phyloP scores from a whole-genome alignment of 2,888 invertebrate genomes.

The Plebejus argus region DNA sequence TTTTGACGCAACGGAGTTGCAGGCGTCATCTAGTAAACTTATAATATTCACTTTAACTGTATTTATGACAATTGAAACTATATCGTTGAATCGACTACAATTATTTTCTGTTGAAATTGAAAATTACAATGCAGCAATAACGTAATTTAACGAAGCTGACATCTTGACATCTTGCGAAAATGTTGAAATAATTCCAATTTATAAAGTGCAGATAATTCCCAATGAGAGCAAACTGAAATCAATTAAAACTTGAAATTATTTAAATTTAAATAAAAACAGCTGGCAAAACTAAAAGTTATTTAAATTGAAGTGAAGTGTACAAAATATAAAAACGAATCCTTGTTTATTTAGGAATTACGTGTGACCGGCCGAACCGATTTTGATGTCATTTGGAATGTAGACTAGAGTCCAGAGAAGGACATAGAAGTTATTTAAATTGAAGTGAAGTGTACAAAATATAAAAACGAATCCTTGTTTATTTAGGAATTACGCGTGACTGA shows the following conservation, averaged over 20 bases:
- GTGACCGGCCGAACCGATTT: too few relatives aligned
- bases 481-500: too few relatives aligned
- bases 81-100: neutral
- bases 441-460: neutral
- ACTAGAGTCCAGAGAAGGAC: too few relatives aligned
- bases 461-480: too few relatives aligned
- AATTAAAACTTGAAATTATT: slow-evolving; percentile 8
- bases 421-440: neutral
- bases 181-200: neutral
- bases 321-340: too few relatives aligned
- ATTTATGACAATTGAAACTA: neutral
- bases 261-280: neutral
- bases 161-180: slow-evolving; percentile 26
- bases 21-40: too few relatives aligned
- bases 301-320: neutral
- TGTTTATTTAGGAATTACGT: too few relatives aligned
- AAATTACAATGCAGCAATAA: neutral
- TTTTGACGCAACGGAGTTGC: too few relatives aligned
- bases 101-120: neutral
- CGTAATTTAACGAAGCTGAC: slow-evolving; percentile 16
- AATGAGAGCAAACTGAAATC: neutral
- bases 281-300: neutral
- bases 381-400: too few relatives aligned
- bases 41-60: too few relatives aligned
- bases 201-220: slow-evolving; percentile 13